Percentiles rank a stretch among this genome's conserved stretches.
Evolutionary conservation across 2,888 invertebrate genomes (phyloP).

Genomic region (Drosophila tripunctata): DNA sequence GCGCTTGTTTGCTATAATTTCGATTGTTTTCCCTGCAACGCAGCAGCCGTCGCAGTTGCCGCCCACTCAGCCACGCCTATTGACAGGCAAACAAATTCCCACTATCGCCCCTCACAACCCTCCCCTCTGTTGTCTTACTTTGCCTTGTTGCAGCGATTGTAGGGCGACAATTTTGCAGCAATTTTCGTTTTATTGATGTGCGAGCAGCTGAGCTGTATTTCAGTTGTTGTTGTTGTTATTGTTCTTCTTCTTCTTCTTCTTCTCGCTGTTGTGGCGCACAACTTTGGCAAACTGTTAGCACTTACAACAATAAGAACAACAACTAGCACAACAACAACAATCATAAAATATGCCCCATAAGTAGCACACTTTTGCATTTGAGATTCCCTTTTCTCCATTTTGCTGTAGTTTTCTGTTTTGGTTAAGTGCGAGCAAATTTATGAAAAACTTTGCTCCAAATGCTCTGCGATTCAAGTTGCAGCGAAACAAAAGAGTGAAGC

Average conservation of each 20-base stretch:
- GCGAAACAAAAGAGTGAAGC: conserved; percentile 23
- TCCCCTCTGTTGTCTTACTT: conserved; percentile 6
- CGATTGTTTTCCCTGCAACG: conserved; percentile 74
- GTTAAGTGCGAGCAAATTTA: conserved; percentile 69
- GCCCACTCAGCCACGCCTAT: conserved; percentile 44
- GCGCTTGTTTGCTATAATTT: conserved; percentile 80
- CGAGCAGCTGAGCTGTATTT: conserved; percentile 32
- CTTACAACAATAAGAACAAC: conserved; percentile 17
- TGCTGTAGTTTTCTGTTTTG: conserved; percentile 36
- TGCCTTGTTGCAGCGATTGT: conserved; percentile 32
- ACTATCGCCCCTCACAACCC: not conserved
- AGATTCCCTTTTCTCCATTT: conserved; percentile 30
- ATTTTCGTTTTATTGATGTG: conserved; percentile 74
- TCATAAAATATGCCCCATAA: conserved; percentile 56
- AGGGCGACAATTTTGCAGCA: conserved; percentile 59
- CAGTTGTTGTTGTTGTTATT: too few species aligned
- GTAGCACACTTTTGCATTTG: conserved; percentile 68
- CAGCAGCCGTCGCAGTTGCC: conserved; percentile 21
- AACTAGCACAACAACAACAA: conserved; percentile 10
- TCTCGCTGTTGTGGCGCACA: conserved; percentile 30
- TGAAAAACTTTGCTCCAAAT: conserved; percentile 73
- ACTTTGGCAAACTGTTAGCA: conserved; percentile 43
- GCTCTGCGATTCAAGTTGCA: conserved; percentile 58
- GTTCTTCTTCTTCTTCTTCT: conserved; percentile 7
- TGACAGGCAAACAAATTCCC: conserved; percentile 23